phyloP scores from a whole-genome alignment of 2,113 vertebrate genomes.

The Irena cyanogastra region DNA sequence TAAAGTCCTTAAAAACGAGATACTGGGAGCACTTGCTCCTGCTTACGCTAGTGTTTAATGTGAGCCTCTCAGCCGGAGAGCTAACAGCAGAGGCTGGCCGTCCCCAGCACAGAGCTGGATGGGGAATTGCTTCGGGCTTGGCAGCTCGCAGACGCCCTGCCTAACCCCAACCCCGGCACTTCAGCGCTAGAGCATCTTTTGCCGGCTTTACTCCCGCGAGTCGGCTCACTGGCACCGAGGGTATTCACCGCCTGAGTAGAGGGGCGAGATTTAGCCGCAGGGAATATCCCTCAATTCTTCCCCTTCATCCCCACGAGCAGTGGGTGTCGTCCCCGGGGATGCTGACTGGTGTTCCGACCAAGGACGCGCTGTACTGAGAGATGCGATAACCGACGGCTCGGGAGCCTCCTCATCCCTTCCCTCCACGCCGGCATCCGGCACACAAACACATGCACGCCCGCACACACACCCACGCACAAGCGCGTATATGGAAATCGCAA shows the following conservation, averaged over 20 bases:
- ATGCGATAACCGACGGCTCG: not conserved
- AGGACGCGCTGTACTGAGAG: not conserved
- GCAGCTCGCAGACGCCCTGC: not conserved
- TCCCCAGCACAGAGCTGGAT: slow-evolving; percentile 30
- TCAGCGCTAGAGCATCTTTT: not conserved
- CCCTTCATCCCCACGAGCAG: not conserved
- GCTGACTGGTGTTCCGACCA: not conserved
- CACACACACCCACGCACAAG: not conserved
- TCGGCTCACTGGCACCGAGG: not conserved
- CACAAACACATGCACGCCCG: not conserved
- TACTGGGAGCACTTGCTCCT: not conserved
- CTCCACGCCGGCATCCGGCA: not conserved
- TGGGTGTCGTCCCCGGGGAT: not conserved
- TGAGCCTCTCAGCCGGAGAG: slow-evolving; percentile 28
- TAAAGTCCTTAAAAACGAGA: slow-evolving; percentile 38
- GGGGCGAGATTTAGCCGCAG: not conserved
- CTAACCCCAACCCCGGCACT: not conserved
- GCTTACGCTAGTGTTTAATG: slow-evolving; percentile 1
- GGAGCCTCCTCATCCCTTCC: not conserved
- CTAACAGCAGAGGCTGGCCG: slow-evolving; percentile 47
- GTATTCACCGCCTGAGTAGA: not conserved
- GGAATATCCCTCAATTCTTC: not conserved
- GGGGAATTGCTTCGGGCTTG: slow-evolving; percentile 34
- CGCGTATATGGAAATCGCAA: not conserved
- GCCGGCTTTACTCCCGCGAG: not conserved